Base-by-base conservation (phyloP, 1,140 invertebrate species). In the Apis laboriosa region DNA sequence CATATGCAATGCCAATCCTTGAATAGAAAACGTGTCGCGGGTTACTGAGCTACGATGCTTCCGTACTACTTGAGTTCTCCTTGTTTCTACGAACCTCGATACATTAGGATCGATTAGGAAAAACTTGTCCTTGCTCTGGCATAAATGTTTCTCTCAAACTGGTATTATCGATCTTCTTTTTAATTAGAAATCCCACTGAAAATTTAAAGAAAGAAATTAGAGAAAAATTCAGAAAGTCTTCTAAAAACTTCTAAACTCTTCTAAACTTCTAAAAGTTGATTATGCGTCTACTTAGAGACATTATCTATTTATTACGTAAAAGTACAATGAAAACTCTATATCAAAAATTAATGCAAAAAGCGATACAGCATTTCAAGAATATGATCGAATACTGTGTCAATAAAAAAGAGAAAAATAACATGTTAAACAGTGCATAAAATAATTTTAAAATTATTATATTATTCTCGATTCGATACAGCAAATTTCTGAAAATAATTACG, bases 1-100 rank as follows among this genome's bases (percentile, higher is more conserved):
- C 49, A 11, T 66, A 49, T 13, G 63, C 66, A 66, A 75, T 67
- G 60, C 66, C 43, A 61, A 73, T 74, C 73, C 83, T 84, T 84
- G 83, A 84, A 82, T 60, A 70, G 60, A 70, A 70, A 72, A 82
- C 60, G 73, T 58, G 63, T 61, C 24, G 17, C 17, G 60, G 15
- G 80, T 82, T 77, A 12, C 19, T 67, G 21, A 81, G 43, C 19
- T 21, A 58, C 61, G 7, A 24, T 21, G 24, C 21, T 78, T 77
- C 74, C 49, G 74, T 77, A 53, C n/a, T 34, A 66, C 74, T 66
- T 21, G 24, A 17, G 4, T 49, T 19, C 19, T 66, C 24, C 51
- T 24, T 17, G 64, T 70, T 21, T 70, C 70, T 34, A 11, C 21
- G 53, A 13, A 13, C 24, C 51, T 51, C 24, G n/a, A 24, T 28